A percentile compares a stretch with the other conserved stretches of the same genome.
phyloP scores from a whole-genome alignment of 2,888 invertebrate genomes.

The Mythimna albipuncta region DNA sequence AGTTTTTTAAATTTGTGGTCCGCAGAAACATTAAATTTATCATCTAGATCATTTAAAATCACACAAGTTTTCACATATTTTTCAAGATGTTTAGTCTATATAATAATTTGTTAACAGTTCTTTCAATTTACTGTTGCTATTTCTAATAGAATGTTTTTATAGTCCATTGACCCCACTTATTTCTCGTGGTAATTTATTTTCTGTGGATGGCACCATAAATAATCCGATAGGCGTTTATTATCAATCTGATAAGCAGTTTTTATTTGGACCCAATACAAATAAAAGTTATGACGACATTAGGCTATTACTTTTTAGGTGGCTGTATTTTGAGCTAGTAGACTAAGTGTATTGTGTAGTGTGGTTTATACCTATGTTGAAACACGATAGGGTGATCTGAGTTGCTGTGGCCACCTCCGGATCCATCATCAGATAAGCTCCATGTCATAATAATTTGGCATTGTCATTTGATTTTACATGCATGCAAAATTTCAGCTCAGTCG shows the following conservation, averaged over 20 bases:
- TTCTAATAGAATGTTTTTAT: slow-evolving; percentile 8
- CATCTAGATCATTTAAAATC: slow-evolving; percentile 15
- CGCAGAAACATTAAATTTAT: slow-evolving; percentile 15
- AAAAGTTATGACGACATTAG: slow-evolving; percentile 6
- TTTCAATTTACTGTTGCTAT: slow-evolving; percentile 2
- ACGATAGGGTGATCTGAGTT: too few relatives aligned
- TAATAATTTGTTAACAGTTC: slow-evolving; percentile 4
- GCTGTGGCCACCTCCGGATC: too few relatives aligned
- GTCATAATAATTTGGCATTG: too few relatives aligned
- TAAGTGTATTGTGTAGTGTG: too few relatives aligned
- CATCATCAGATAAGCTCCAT: too few relatives aligned
- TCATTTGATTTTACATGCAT: too few relatives aligned
- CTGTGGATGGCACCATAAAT: slow-evolving; percentile 24
- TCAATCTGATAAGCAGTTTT: slow-evolving; percentile 26
- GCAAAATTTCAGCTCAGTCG: too few relatives aligned
- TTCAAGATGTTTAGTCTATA: slow-evolving; percentile 37
- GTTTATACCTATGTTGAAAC: too few relatives aligned
- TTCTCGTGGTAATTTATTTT: slow-evolving; percentile 13
- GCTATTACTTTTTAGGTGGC: neutral
- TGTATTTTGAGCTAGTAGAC: too few relatives aligned
- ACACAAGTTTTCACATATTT: neutral
- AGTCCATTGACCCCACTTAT: slow-evolving; percentile 19
- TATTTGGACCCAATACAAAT: slow-evolving; percentile 13
- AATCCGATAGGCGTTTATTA: slow-evolving; percentile 18
- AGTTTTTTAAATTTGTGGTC: neutral